Evolutionary conservation across 2,888 invertebrate genomes (phyloP), one percentile per base, ranked within the genome.

Genomic region (Linhomoeus sp.): DNA sequence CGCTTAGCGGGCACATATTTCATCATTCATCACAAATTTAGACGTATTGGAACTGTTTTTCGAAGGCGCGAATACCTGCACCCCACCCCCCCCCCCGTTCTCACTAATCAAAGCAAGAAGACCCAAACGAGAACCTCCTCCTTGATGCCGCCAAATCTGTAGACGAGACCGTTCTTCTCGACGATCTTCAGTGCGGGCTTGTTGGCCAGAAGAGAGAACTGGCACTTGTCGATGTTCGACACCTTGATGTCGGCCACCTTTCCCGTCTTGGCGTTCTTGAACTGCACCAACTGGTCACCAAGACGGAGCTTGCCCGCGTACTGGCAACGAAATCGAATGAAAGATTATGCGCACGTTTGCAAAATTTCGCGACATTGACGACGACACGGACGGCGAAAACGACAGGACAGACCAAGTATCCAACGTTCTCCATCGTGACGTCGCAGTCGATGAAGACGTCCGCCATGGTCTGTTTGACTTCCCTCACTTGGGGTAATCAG

Each of bases 181-280:
- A 87, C 82, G 26, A 97, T 71, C 45, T 92, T 75, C 1, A 97
- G 68, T 1, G 90, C 92, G 77, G 81, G 82, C 1, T 79, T 79
- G 22, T 85, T 81, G 35, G 87, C 82, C 56, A 97, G 78, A 60
- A 83, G 80, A 65, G 90, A 81, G 73, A 88, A 92, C 65, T 84
- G 82, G 0, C 86, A 82, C 48, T 80, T 70, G 46, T 90, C 87
- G 59, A 97, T 80, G 55, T 94, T 92, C 43, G 75, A 71, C 0
- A 79, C 74, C 35, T 76, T 72, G 53, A 92, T 78, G 63, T 86
- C 84, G 63, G 90, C 90, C 1, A 90, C 83, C 69, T 88, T 90
- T 1, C 94, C 94, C 1, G 92, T 94, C 70, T 86, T 88, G 53
- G 76, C 80, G 67, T 90, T 92, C 67, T 92, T 92, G 66, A 90